A percentile compares a stretch with the other conserved stretches of the same genome.
Evolutionary conservation across 2,113 vertebrate species (phyloP).

Genomic region (Mastomys natalensis): DNA sequence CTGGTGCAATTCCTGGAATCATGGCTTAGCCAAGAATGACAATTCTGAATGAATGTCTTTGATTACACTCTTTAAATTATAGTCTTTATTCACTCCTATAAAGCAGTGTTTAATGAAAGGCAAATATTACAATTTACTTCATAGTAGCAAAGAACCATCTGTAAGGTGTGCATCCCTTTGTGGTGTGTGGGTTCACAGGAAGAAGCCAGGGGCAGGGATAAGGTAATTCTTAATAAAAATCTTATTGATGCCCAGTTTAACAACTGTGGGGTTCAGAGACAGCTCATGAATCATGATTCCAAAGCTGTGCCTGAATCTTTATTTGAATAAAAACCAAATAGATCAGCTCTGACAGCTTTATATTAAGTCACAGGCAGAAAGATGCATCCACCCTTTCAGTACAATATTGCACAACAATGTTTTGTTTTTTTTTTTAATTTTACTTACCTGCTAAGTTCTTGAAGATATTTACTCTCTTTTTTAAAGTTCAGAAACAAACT

Average conservation of each 20-base stretch:
- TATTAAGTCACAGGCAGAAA: not conserved
- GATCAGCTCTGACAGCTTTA: not conserved
- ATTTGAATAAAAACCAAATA: constrained; percentile 13
- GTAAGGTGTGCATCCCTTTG: not conserved
- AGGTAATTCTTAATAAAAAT: not conserved
- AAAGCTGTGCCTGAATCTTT: not conserved
- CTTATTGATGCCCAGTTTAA: not conserved
- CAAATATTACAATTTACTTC: not conserved
- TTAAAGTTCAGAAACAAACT: not conserved
- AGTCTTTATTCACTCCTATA: not conserved
- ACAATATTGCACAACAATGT: not conserved
- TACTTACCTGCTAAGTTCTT: not conserved
- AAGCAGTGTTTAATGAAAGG: not conserved
- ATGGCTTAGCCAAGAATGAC: not conserved
- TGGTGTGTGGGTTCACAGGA: not conserved
- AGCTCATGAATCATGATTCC: not conserved
- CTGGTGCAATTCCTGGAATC: not conserved
- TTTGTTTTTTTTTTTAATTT: not conserved
- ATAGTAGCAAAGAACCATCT: not conserved
- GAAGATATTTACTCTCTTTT: constrained; percentile 32
- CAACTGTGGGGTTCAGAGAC: not conserved
- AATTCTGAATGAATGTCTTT: not conserved
- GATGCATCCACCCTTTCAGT: not conserved
- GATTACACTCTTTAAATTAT: not conserved
- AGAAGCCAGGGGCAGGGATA: not conserved